phyloP scores from a whole-genome alignment of 1,140 invertebrate genomes.

The Drosophila varians region DNA sequence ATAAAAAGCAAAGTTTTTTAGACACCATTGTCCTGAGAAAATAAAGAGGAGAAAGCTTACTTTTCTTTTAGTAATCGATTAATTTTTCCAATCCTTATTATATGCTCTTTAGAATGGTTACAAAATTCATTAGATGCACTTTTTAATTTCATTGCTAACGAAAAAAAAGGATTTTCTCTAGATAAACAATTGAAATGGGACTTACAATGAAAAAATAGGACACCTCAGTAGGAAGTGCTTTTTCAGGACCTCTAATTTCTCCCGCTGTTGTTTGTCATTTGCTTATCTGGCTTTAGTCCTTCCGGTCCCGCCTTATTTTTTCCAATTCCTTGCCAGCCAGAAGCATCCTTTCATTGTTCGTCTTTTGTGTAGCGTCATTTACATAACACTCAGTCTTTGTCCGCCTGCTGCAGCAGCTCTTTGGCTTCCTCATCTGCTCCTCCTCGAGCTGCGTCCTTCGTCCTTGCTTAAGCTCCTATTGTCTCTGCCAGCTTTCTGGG shows the following conservation, averaged over 20 bases:
- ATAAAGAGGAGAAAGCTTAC: constrained; percentile 14
- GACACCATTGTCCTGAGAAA: background rate
- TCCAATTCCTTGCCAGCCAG: constrained; percentile 5
- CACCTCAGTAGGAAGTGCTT: constrained; percentile 19
- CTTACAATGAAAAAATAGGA: background rate
- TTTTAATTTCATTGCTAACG: background rate
- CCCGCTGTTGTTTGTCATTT: constrained; percentile 70
- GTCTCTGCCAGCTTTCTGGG: constrained; percentile 11
- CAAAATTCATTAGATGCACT: background rate
- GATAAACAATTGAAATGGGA: constrained; percentile 16
- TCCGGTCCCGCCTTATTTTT: constrained; percentile 21
- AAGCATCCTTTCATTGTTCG: constrained; percentile 12
- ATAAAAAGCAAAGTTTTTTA: constrained; percentile 40
- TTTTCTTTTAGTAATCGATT: too few relatives aligned
- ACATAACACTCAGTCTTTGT: constrained; percentile 47
- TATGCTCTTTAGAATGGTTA: too few relatives aligned
- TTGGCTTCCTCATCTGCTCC: constrained; percentile 4
- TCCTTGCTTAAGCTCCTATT: constrained; percentile 31
- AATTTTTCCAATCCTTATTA: too few relatives aligned
- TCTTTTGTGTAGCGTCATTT: constrained; percentile 54
- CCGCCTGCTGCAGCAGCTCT: constrained; percentile 23
- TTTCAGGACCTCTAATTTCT: constrained; percentile 7
- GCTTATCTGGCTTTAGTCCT: constrained; percentile 54
- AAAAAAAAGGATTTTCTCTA: constrained; percentile 34
- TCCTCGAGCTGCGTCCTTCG: background rate